phyloP scores from a whole-genome alignment of 1,140 invertebrate species.

The Drosophila tropicalis region DNA sequence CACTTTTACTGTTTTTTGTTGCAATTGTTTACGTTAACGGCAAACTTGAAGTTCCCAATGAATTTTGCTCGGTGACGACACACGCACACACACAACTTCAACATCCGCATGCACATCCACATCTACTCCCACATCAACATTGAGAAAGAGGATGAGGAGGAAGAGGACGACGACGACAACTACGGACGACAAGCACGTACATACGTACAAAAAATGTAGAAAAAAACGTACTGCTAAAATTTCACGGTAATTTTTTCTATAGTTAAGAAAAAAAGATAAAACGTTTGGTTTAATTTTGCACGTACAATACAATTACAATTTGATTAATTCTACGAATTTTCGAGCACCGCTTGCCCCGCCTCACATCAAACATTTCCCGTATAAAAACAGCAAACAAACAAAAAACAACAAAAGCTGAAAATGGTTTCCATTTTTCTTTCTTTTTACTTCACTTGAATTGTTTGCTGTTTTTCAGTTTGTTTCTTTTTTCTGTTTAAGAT shows the following conservation, averaged over 20 bases:
- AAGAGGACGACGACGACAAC: background rate
- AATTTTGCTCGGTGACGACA: background rate
- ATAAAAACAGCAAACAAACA: too few relatives aligned
- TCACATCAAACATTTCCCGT: constrained; percentile 1
- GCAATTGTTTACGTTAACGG: background rate
- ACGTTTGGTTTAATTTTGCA: constrained; percentile 72
- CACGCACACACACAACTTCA: constrained; percentile 47
- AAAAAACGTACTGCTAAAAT: constrained; percentile 71
- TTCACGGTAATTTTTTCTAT: constrained; percentile 78
- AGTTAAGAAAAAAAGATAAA: constrained; percentile 68
- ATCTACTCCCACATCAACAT: constrained; percentile 35
- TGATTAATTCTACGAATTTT: constrained; percentile 55
- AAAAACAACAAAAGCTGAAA: background rate
- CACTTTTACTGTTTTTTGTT: constrained; percentile 3
- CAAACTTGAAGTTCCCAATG: background rate
- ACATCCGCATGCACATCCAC: constrained; percentile 62
- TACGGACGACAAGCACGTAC: constrained; percentile 66
- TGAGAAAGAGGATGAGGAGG: constrained; percentile 3
- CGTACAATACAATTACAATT: constrained; percentile 55
- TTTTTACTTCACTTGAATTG: constrained; percentile 8
- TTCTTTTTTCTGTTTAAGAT: constrained; percentile 17
- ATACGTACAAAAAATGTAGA: constrained; percentile 70
- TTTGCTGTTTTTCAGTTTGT: background rate
- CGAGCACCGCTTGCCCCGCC: constrained; percentile 59
- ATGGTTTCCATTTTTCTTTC: constrained; percentile 4